Base-by-base conservation (phyloP, 2,888 invertebrate species). In the Chrysodeixis includens region DNA sequence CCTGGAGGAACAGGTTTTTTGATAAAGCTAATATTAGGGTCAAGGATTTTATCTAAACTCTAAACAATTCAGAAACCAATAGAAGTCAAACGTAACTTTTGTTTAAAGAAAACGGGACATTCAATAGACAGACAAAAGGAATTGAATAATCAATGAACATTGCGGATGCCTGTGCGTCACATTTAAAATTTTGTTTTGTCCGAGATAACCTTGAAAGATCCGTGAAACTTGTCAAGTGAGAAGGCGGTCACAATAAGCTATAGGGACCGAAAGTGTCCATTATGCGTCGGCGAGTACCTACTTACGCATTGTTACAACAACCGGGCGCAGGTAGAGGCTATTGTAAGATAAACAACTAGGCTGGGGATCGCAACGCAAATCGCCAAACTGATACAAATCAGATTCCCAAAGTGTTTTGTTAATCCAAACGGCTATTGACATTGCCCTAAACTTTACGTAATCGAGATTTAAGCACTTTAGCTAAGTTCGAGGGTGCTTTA, bases 261-360 rank as follows among this genome's bases (percentile, higher is more conserved):
- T 70, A 68, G 78, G 66, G 62, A 74, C 80, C 32, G 30, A 79
- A 71, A 74, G 66, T 60, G 18, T 52, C 66, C 70, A 72, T 83
- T 80, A 82, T 77, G 71, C 81, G 74, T 79, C 70, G 79, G 76
- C 74, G 82, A 81, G 82, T 78, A 82, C 79, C 81, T 76, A 76
- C 79, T 82, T 76, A 76, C 76, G 74, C 78, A 85, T 83, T 86
- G 79, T 86, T 79, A 75, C 70, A 77, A 78, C 72, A 78, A 78
- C 79, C 64, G 72, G 69, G 74, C 76, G 85, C 92, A 92, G 92
- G 92, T 92, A 92, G 85, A 82, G 61, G 65, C 80, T 76, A 87
- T 90, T 91, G 87, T 88, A 74, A 79, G 61, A 69, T 79, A 82
- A 80, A 81, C 77, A 80, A 78, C 69, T 66, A 75, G 77, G 74